A percentile compares a stretch with the other conserved stretches of the same genome.
phyloP scores from a whole-genome alignment of 2,113 vertebrate species.

The Rana temporaria region DNA sequence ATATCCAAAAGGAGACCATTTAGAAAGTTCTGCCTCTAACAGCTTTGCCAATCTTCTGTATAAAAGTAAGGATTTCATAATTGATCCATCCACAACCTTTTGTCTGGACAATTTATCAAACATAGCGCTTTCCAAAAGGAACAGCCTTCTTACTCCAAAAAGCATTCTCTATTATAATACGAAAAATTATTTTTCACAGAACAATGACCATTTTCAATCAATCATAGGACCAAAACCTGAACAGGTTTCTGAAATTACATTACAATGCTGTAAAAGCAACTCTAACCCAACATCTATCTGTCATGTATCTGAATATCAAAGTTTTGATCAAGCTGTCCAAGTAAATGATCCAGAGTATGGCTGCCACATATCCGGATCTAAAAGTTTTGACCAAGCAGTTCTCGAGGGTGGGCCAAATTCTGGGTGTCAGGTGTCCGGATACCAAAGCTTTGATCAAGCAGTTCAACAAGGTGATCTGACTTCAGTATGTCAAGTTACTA shows the following conservation, averaged over 20 bases:
- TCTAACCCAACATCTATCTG: neutral
- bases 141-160: neutral
- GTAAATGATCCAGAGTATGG: too few relatives aligned
- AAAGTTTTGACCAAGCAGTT: neutral
- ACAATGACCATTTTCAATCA: neutral
- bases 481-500: neutral
- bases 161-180: conserved; percentile 29
- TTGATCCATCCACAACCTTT: neutral
- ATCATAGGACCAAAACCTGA: neutral
- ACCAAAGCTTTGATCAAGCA: conserved; percentile 40
- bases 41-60: conserved; percentile 22
- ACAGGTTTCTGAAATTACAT: neutral
- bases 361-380: too few relatives aligned
- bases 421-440: neutral
- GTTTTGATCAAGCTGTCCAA: too few relatives aligned
- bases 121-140: neutral
- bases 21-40: conserved; percentile 8
- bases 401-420: neutral
- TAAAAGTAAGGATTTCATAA: neutral
- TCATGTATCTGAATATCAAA: neutral
- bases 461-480: neutral
- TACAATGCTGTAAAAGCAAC: neutral
- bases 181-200: neutral
- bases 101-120: neutral
- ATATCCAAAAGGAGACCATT: neutral